Percentiles rank a stretch among this genome's conserved stretches.
phyloP scores from a whole-genome alignment of 2,888 invertebrate species.

The Brachyopa scutellaris region DNA sequence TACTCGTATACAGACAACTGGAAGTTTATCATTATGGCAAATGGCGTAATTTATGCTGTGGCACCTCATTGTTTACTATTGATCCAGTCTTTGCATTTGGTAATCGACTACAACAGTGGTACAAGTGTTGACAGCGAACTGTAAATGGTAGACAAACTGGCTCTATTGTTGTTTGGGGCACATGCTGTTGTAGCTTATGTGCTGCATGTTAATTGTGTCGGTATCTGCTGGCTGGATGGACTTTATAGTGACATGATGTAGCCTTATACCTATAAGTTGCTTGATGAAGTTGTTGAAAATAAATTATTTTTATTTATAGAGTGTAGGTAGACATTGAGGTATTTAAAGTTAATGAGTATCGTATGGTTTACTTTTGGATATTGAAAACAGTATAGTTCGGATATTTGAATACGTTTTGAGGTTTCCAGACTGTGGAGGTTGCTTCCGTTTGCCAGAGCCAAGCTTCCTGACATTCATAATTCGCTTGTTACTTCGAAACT shows the following conservation, averaged over 20 bases:
- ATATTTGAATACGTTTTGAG: no score
- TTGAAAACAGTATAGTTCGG: no score
- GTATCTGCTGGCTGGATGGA: background rate
- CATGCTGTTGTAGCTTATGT: background rate
- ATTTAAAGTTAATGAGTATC: no score
- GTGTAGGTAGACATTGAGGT: no score
- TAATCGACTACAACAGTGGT: conserved; percentile 40
- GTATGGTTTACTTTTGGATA: no score
- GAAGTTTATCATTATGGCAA: conserved; percentile 38
- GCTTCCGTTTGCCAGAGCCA: no score
- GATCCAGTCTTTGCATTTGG: conserved; percentile 27
- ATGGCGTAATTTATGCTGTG: conserved; percentile 64
- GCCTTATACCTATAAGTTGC: no score
- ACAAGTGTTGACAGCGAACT: conserved; percentile 53
- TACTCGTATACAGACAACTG: conserved; percentile 15
- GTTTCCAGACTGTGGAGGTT: no score
- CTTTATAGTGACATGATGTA: conserved; percentile 29
- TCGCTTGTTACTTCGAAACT: no score
- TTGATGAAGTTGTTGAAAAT: no score
- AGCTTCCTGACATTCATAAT: no score
- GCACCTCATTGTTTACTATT: conserved; percentile 44
- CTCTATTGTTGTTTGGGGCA: conserved; percentile 45
- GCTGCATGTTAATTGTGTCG: conserved; percentile 31
- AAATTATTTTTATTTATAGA: no score
- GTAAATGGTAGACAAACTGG: conserved; percentile 35